Percentiles rank a stretch among this genome's conserved stretches.
phyloP scores from a whole-genome alignment of 2,797 vertebrate species.

The Leptoclinus maculatus region DNA sequence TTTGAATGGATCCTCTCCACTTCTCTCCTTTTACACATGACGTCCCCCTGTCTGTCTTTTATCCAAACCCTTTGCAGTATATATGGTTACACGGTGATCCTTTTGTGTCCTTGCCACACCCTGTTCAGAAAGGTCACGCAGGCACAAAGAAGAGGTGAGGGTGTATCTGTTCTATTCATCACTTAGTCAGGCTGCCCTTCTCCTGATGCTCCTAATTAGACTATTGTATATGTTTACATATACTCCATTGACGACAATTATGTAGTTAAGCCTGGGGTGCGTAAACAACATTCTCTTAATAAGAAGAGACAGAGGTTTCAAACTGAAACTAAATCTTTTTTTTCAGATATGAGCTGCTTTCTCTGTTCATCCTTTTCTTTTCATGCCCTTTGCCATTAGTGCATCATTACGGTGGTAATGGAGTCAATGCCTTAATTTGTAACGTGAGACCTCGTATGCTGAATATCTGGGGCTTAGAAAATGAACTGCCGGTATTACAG shows the following conservation, averaged over 20 bases:
- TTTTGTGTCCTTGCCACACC: slow-evolving; percentile 83
- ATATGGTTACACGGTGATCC: slow-evolving; percentile 81
- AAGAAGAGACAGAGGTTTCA: slow-evolving; percentile 38
- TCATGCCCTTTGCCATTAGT: slow-evolving; percentile 41
- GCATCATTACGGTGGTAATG: slow-evolving; percentile 26
- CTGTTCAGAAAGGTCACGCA: slow-evolving; percentile 75
- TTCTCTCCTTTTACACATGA: slow-evolving; percentile 78
- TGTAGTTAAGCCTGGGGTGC: slow-evolving; percentile 47
- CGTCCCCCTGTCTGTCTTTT: slow-evolving; percentile 77
- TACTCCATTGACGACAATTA: slow-evolving; percentile 58
- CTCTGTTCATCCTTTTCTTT: slow-evolving; percentile 22
- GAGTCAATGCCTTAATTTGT: slow-evolving; percentile 46
- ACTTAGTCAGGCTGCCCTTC: slow-evolving; percentile 43
- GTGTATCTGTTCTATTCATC: slow-evolving; percentile 68
- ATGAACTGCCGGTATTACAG: slow-evolving; percentile 19
- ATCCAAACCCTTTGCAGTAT: slow-evolving; percentile 73
- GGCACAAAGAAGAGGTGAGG: slow-evolving; percentile 79
- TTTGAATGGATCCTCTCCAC: slow-evolving; percentile 72
- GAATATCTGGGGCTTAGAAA: slow-evolving; percentile 31
- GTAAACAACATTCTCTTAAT: slow-evolving; percentile 57
- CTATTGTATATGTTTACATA: slow-evolving; percentile 70
- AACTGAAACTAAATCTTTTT: slow-evolving; percentile 12
- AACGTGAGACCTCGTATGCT: slow-evolving; percentile 27
- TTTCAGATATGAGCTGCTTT: slow-evolving; percentile 24
- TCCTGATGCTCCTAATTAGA: slow-evolving; percentile 67